Conservation (phyloP, 2,113 vertebrate species). For the Cyrtonyx montezumae region DNA sequence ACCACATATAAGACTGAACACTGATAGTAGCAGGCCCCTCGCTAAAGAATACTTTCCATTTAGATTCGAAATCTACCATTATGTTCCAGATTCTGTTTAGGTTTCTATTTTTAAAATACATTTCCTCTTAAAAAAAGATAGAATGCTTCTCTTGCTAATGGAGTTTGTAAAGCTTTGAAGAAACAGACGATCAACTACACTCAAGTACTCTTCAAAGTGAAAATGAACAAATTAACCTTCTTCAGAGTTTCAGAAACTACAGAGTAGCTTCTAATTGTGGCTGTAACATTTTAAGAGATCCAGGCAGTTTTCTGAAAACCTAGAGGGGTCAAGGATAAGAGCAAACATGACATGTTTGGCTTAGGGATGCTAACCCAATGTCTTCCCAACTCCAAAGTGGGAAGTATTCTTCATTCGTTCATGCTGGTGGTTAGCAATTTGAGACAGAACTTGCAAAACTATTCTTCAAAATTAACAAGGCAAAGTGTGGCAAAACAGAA, state of each 20-base stretch:
- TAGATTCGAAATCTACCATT: not conserved
- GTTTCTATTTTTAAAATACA: not conserved
- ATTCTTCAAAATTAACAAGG: not conserved
- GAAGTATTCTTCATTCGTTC: not conserved
- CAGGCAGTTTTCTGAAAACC: not conserved
- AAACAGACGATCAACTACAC: not conserved
- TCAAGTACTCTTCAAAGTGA: not conserved
- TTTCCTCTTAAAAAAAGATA: not conserved
- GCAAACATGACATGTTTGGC: rapidly evolving
- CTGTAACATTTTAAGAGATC: not conserved
- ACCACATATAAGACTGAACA: not conserved
- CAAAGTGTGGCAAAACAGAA: not conserved
- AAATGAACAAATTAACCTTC: not conserved
- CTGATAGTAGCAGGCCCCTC: not conserved
- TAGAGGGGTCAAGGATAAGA: not conserved
- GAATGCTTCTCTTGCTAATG: not conserved
- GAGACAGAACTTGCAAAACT: not conserved
- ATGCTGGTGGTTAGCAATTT: not conserved
- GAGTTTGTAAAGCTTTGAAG: not conserved
- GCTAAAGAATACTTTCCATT: not conserved
- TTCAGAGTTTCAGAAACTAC: not conserved
- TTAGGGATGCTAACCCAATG: not conserved
- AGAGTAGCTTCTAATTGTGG: not conserved
- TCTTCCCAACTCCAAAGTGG: not conserved
- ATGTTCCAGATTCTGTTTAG: not conserved